phyloP scores from a whole-genome alignment of 1,140 invertebrate species.

The Tribolium castaneum region DNA sequence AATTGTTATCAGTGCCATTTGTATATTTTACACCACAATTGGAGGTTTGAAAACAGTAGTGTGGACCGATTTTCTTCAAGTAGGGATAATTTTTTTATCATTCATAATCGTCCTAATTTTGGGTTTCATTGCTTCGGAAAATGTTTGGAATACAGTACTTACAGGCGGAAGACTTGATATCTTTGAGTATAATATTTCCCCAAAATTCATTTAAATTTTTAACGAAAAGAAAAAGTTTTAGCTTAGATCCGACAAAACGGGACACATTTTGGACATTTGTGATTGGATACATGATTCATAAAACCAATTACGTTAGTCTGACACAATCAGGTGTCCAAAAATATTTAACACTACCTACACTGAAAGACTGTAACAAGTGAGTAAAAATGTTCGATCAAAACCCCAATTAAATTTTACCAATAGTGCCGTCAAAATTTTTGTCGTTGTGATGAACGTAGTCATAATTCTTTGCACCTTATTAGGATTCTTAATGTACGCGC shows the following conservation, averaged over 20 bases:
- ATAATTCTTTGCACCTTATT: no score
- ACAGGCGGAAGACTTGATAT: conserved; percentile 66
- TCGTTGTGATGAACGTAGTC: no score
- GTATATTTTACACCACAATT: conserved; percentile 83
- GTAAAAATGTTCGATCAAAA: background rate
- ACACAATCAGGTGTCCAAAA: background rate
- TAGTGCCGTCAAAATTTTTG: no score
- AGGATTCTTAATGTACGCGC: no score
- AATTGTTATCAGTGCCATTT: conserved; percentile 72
- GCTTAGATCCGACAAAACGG: background rate
- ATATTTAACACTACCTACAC: conserved; percentile 36
- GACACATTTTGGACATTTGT: background rate
- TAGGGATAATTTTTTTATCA: conserved; percentile 74
- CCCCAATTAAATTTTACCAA: no score
- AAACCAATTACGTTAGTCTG: background rate
- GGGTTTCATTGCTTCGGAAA: conserved; percentile 73
- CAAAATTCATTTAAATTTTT: background rate
- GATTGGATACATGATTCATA: background rate
- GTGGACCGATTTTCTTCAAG: conserved; percentile 78
- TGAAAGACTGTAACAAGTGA: background rate
- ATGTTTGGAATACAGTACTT: conserved; percentile 67
- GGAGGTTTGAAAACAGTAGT: conserved; percentile 82
- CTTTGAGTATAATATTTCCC: conserved; percentile 40
- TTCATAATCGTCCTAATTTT: conserved; percentile 73
- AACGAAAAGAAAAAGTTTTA: background rate